Evolutionary conservation across 2,113 vertebrate species (phyloP).

Genomic region (Albula goreensis): DNA sequence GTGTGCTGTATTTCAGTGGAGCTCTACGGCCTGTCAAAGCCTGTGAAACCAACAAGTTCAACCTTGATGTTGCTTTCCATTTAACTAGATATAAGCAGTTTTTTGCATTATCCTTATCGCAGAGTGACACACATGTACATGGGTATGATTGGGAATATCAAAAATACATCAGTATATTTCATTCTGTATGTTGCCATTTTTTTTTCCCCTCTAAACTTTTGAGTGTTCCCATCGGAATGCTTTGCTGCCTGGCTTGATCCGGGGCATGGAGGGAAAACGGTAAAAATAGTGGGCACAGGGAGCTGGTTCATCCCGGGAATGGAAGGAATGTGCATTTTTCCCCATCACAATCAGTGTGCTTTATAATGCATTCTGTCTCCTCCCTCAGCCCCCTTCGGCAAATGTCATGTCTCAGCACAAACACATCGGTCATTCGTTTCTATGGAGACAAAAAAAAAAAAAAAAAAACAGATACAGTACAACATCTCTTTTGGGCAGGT

Average conservation of each 20-base stretch:
- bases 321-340: background rate
- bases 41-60: no score
- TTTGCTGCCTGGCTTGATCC: constrained; percentile 18
- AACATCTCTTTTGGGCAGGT: constrained; percentile 17
- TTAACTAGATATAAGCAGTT: background rate
- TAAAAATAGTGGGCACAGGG: background rate
- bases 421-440: constrained; percentile 26
- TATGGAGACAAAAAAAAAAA: constrained; percentile 14
- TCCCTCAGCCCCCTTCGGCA: background rate
- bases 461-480: background rate
- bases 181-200: background rate
- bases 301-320: constrained; percentile 3
- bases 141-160: background rate
- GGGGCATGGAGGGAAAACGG: background rate
- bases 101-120: background rate
- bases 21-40: no score
- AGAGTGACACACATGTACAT: background rate
- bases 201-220: background rate
- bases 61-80: background rate
- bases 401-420: constrained; percentile 25
- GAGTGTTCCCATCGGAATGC: background rate
- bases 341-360: constrained; percentile 5
- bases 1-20: no score
- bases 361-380: constrained; percentile 17
- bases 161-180: background rate